Percentiles rank a stretch among this genome's conserved stretches.
Evolutionary conservation across 2,888 invertebrate species (phyloP).

Genomic region (Chalcosyrphus nemorum): DNA sequence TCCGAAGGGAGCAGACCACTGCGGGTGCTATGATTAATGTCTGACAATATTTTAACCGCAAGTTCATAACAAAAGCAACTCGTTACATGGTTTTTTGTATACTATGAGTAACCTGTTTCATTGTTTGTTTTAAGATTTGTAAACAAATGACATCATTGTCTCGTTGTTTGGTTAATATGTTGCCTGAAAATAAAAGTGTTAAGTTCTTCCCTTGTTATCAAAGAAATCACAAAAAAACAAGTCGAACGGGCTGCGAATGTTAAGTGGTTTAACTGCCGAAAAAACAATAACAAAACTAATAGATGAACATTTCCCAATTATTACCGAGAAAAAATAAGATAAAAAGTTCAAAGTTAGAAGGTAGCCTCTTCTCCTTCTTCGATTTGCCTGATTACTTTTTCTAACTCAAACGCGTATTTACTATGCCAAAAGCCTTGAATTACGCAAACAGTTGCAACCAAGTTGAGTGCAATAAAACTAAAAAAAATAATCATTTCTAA

Average conservation of each 20-base stretch:
- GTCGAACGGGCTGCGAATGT: neutral
- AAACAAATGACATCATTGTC: constrained; percentile 31
- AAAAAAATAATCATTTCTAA: neutral
- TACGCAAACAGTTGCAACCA: neutral
- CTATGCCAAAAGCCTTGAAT: neutral
- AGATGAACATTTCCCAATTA: neutral
- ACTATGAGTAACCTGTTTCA: neutral
- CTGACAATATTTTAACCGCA: too few species aligned
- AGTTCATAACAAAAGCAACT: too few species aligned
- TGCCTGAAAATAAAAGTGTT: constrained; percentile 14
- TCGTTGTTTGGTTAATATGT: neutral
- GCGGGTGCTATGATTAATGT: too few species aligned
- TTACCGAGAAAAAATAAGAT: neutral
- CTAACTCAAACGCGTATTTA: too few species aligned
- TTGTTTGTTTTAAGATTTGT: constrained; percentile 5
- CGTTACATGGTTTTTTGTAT: neutral
- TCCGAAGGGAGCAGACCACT: too few species aligned
- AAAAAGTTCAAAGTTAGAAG: neutral
- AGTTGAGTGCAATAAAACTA: neutral
- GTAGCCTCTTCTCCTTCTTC: too few species aligned
- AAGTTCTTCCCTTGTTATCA: neutral
- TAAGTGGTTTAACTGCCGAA: neutral
- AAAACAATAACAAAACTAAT: too few species aligned
- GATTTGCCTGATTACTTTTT: too few species aligned
- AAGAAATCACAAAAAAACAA: too few species aligned